Evolutionary conservation across 2,888 invertebrate species (phyloP).

Genomic region (Drosophila macrospina): DNA sequence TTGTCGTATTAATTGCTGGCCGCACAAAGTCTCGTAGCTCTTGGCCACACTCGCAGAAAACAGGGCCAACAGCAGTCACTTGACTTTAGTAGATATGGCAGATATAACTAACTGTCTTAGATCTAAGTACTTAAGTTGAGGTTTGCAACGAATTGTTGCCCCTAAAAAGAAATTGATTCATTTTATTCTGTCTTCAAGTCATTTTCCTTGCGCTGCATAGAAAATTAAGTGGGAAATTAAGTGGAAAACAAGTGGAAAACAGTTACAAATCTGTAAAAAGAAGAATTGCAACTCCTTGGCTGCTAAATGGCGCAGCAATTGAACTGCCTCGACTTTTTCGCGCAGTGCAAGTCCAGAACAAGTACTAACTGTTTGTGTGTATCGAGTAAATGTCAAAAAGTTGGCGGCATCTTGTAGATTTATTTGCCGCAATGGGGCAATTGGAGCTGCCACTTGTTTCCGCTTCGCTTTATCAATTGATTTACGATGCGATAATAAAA

Average conservation of each 20-base stretch:
- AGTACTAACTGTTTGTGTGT: constrained; percentile 5
- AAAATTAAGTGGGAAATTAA: no score
- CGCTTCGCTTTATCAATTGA: constrained; percentile 82
- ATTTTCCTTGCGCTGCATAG: no score
- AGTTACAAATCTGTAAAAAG: no score
- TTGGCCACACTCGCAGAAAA: constrained; percentile 38
- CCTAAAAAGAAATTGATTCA: no score
- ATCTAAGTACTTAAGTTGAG: no score
- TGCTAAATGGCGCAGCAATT: no score
- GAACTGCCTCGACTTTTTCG: neutral
- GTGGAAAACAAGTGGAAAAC: no score
- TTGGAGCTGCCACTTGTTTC: constrained; percentile 80
- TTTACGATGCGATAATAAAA: constrained; percentile 75
- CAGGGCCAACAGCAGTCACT: neutral
- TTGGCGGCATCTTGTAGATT: constrained; percentile 61
- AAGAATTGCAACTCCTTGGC: no score
- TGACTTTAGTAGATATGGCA: no score
- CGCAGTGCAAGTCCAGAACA: neutral
- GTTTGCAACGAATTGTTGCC: no score
- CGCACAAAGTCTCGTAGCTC: constrained; percentile 33
- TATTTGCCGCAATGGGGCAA: constrained; percentile 72
- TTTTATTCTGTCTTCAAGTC: no score
- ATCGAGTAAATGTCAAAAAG: constrained; percentile 64
- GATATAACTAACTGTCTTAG: no score
- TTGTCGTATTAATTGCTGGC: constrained; percentile 80